Evolutionary conservation across 2,888 invertebrate species (phyloP), one percentile per base, ranked within the genome.

Genomic region (Bursaphelenchus okinawaensis): DNA sequence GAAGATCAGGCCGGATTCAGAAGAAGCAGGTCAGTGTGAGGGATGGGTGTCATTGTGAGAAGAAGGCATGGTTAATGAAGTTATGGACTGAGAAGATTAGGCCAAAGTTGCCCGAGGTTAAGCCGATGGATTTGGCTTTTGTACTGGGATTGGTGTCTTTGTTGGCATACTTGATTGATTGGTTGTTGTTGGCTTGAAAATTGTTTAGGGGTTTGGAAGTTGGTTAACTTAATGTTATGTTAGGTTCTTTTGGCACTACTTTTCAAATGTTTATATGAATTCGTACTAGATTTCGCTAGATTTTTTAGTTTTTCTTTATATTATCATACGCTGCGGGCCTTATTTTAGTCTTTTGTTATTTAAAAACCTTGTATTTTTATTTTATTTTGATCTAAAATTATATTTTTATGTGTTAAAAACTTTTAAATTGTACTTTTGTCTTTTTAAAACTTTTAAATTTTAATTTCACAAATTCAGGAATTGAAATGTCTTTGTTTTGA

Each of bases 111-210:
- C 40, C 40, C 16, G 6, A 12, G n/a, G n/a, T 40, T 16, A 40
- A 40, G 6, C 40, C 40, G 16, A 40, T 40, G 23, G 60, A 59
- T 40, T 26, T 26, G 22, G 31, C 60, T 12, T 31, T 59, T 20
- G 4, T 59, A 16, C 19, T 59, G 8, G 60, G 60, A 31, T 26
- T 29, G 12, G 4, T 59, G 12, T 50, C 60, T 31, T 59, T 59
- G 4, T n/a, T 59, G 12, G 24, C 50, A 20, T 51, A 24, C 50
- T 60, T 59, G 26, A 16, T 56, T 1, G 57, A 56, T 16, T 29
- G 19, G 22, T 19, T 56, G 22, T 54, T 54, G 16, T 54, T 54
- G 12, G 40, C 40, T 40, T 40, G 40, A 40, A 6, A 40, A 4
- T 40, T n/a, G n/a, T n/a, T 40, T 40, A 4, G 40, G 40, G 40